A percentile compares a stretch with the other conserved stretches of the same genome.
Evolutionary conservation across 1,140 invertebrate species (phyloP).

Genomic region (Drosophila carrolli): DNA sequence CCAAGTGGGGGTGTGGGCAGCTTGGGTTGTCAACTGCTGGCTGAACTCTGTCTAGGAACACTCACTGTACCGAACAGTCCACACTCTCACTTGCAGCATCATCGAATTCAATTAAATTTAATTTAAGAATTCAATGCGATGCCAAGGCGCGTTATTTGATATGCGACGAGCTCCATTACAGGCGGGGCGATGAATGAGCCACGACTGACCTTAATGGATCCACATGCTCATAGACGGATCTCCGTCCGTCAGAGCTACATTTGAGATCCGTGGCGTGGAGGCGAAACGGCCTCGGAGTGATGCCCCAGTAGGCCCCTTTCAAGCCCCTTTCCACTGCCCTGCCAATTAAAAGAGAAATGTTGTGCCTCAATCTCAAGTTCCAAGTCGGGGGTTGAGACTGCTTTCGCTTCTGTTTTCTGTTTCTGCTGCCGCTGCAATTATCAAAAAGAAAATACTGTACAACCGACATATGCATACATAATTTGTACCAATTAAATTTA

Average conservation of each 20-base stretch:
- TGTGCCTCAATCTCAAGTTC: conserved; percentile 20
- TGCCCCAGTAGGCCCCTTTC: neutral
- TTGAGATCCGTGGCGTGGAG: conserved; percentile 46
- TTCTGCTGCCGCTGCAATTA: conserved; percentile 67
- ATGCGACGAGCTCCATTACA: conserved; percentile 55
- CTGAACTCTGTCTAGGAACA: conserved; percentile 47
- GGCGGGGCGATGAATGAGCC: conserved; percentile 63
- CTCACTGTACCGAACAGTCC: conserved; percentile 22
- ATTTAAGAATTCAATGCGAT: conserved; percentile 81
- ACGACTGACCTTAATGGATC: conserved; percentile 71
- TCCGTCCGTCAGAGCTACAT: conserved; percentile 20
- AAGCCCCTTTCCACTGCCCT: conserved; percentile 27
- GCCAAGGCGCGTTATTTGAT: conserved; percentile 56
- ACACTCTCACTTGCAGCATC: conserved; percentile 47
- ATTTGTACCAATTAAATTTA: conserved; percentile 78
- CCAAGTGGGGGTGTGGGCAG: conserved; percentile 27
- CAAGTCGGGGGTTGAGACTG: conserved; percentile 38
- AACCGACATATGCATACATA: conserved; percentile 59
- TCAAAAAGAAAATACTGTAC: conserved; percentile 44
- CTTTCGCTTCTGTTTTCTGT: conserved; percentile 45
- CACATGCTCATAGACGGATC: conserved; percentile 43
- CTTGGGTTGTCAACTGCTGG: conserved; percentile 29
- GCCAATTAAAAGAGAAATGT: conserved; percentile 67
- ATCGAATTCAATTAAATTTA: conserved; percentile 84
- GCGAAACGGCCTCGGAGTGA: conserved; percentile 39